Percentiles rank a stretch among this genome's conserved stretches.
Conservation (phyloP, 2,797 vertebrate genomes). For the Myripristis murdjan region DNA sequence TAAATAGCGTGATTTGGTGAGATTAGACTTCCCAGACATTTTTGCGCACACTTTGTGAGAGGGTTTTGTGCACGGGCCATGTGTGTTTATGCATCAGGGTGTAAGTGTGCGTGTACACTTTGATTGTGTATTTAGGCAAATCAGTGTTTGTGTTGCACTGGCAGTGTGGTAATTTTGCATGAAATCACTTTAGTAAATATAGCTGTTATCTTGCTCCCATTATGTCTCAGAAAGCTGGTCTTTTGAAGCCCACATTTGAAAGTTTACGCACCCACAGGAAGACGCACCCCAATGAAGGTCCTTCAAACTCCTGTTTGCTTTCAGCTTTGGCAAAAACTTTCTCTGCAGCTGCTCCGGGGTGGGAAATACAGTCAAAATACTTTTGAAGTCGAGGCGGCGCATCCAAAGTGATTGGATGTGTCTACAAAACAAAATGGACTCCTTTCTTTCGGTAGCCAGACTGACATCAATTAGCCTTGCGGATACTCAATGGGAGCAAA, state of each 20-base stretch:
- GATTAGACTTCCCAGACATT: conserved; percentile 29
- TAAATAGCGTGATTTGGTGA: conserved; percentile 29
- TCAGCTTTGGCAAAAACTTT: conserved; percentile 52
- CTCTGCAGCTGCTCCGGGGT: conserved; percentile 34
- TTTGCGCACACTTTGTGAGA: conserved; percentile 12
- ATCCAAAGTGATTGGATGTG: conserved; percentile 65
- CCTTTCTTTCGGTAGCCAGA: conserved; percentile 66
- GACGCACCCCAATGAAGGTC: conserved; percentile 69
- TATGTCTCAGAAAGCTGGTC: conserved; percentile 70
- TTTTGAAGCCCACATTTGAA: conserved; percentile 75
- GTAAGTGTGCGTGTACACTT: conserved; percentile 26
- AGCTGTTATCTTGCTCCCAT: conserved; percentile 77
- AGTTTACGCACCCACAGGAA: conserved; percentile 62
- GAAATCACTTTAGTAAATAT: conserved; percentile 81
- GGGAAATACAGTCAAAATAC: conserved; percentile 21
- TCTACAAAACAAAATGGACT: conserved; percentile 51
- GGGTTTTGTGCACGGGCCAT: conserved; percentile 36
- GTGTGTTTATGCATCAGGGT: conserved; percentile 25
- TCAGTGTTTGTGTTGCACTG: conserved; percentile 69
- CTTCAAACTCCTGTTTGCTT: conserved; percentile 61
- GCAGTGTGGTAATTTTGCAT: conserved; percentile 70
- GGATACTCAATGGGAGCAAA: conserved; percentile 74
- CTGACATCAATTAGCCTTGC: conserved; percentile 72
- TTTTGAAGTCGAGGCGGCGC: conserved; percentile 55
- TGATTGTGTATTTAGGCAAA: conserved; percentile 63